Conservation (phyloP, 2,113 vertebrate genomes). For the Dasyornis broadbenti region DNA sequence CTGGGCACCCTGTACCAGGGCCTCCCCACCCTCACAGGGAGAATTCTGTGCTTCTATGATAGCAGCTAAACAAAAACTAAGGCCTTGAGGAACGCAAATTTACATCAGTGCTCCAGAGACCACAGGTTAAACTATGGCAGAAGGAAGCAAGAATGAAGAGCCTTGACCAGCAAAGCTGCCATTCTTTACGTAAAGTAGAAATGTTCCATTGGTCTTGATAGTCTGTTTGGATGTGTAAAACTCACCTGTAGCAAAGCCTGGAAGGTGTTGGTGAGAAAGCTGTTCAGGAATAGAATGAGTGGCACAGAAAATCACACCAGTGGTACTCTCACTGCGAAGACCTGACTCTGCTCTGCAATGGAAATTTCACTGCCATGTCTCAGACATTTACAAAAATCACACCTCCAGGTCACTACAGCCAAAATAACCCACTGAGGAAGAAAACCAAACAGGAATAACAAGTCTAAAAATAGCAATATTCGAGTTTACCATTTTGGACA, state of each 20-base stretch:
- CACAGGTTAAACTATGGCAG: not conserved
- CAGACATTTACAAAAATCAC: not conserved
- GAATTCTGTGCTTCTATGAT: accelerated
- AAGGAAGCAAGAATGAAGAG: not conserved
- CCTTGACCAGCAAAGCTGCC: not conserved
- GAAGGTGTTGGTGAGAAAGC: not conserved
- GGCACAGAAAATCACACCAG: not conserved
- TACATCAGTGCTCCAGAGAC: not conserved
- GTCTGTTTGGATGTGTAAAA: not conserved
- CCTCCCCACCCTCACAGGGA: accelerated
- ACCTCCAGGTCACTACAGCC: not conserved
- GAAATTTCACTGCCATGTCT: not conserved
- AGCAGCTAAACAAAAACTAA: not conserved
- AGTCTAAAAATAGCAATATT: not conserved
- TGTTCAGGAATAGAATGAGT: not conserved
- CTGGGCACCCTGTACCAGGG: not conserved
- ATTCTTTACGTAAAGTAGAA: too few species aligned
- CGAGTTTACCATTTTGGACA: not conserved
- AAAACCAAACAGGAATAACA: not conserved
- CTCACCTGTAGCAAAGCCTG: not conserved
- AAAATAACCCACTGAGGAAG: not conserved
- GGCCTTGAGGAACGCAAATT: not conserved
- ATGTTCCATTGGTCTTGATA: not conserved
- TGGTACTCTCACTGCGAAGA: not conserved
- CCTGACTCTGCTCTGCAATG: not conserved